Evolutionary conservation across 2,113 vertebrate genomes (phyloP).

Genomic region (Nasalis larvatus): DNA sequence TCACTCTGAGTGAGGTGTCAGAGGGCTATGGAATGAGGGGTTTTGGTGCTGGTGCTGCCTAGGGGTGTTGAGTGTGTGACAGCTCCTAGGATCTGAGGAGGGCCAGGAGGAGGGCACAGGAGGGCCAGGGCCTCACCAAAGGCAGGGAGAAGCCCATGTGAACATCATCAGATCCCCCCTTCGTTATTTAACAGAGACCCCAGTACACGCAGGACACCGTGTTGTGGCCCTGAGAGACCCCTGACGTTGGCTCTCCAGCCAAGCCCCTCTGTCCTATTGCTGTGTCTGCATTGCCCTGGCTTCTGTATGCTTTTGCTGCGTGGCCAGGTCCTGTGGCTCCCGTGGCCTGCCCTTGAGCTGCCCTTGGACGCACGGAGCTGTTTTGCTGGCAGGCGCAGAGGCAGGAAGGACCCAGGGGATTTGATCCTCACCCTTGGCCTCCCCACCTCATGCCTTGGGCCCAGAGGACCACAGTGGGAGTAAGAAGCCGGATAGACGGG

Average conservation of each 20-base stretch:
- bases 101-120: not conserved
- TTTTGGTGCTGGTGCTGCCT: not conserved
- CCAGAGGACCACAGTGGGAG: not conserved
- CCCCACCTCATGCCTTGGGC: not conserved
- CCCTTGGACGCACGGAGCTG: not conserved
- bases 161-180: too few species aligned
- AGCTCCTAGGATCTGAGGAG: not conserved
- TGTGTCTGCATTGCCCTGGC: not conserved
- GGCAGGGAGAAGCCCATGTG: too few species aligned
- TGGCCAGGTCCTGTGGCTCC: not conserved
- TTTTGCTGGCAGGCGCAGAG: not conserved
- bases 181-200: too few species aligned
- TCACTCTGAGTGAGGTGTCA: not conserved
- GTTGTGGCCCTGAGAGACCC: not conserved
- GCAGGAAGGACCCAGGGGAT: not conserved
- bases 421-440: not conserved
- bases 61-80: too few species aligned
- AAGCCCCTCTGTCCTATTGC: accelerated
- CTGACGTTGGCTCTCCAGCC: accelerated
- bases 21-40: too few species aligned
- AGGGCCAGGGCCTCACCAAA: too few species aligned
- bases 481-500: not conserved
- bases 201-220: not conserved
- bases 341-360: too few species aligned
- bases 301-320: not conserved